Evolutionary conservation across 2,113 vertebrate genomes (phyloP).

Genomic region (Sarotherodon lohbergeri): DNA sequence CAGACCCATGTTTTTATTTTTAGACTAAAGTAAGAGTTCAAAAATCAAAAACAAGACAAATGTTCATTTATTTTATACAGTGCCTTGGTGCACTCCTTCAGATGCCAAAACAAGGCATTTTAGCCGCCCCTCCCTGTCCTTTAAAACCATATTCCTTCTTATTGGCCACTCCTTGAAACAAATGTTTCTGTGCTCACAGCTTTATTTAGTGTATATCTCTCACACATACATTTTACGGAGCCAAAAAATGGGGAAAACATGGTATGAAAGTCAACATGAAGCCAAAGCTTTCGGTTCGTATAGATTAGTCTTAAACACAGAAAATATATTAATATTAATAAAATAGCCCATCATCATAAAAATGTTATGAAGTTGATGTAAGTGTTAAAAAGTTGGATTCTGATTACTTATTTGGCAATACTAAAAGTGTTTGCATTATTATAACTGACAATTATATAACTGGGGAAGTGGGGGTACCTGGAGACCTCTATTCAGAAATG

Average conservation of each 20-base stretch:
- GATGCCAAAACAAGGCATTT: background rate
- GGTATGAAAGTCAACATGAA: background rate
- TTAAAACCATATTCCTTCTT: background rate
- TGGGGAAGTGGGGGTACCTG: background rate
- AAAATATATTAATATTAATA: background rate
- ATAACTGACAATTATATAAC: background rate
- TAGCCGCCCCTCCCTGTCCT: rapidly evolving
- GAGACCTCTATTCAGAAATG: background rate
- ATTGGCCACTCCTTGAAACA: background rate
- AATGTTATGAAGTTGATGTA: background rate
- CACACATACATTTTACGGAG: background rate
- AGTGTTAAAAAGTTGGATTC: background rate
- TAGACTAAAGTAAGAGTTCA: background rate
- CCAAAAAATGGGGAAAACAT: background rate
- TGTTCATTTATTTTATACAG: background rate
- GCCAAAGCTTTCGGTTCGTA: background rate
- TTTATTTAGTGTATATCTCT: background rate
- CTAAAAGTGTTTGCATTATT: background rate
- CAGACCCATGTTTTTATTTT: background rate
- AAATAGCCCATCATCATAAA: background rate
- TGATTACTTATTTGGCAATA: background rate
- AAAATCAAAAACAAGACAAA: background rate
- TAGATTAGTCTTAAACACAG: background rate
- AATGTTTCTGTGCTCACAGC: background rate
- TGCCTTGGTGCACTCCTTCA: background rate